phyloP scores from a whole-genome alignment of 2,888 invertebrate species.

The Amphimallon solstitiale region DNA sequence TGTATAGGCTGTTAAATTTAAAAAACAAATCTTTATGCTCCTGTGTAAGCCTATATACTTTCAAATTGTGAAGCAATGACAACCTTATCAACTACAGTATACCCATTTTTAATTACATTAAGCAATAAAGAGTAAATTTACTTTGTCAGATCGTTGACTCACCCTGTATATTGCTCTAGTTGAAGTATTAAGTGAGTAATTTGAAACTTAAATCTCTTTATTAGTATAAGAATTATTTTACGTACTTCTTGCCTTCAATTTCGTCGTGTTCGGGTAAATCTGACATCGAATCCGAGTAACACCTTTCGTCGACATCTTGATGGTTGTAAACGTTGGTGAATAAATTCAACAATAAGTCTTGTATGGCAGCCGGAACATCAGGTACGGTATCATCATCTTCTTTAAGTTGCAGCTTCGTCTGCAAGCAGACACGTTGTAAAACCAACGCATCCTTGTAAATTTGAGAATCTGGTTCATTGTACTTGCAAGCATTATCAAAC shows the following conservation, averaged over 20 bases:
- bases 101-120: too few relatives aligned
- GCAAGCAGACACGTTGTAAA: constrained; percentile 89
- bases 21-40: too few relatives aligned
- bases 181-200: too few relatives aligned
- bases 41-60: too few relatives aligned
- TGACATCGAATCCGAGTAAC: constrained; percentile 95
- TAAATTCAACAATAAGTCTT: constrained; percentile 88
- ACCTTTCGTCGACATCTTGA: constrained; percentile 96
- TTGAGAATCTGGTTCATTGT: constrained; percentile 96
- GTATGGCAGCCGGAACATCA: constrained; percentile 88
- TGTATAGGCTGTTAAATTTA: too few relatives aligned
- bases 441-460: constrained; percentile 97
- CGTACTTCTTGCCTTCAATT: constrained; percentile 72
- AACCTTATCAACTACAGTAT: too few relatives aligned
- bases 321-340: constrained; percentile 96
- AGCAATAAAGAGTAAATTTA: too few relatives aligned
- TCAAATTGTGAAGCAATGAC: too few relatives aligned
- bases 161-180: too few relatives aligned
- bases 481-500: constrained; percentile 97
- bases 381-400: constrained; percentile 86
- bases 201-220: too few relatives aligned
- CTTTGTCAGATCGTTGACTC: too few relatives aligned
- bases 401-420: constrained; percentile 89
- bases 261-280: constrained; percentile 92
- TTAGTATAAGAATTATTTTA: neutral